Evolutionary conservation across 2,113 vertebrate species (phyloP), one percentile per base, ranked within the genome.

Genomic region (Bos javanicus): DNA sequence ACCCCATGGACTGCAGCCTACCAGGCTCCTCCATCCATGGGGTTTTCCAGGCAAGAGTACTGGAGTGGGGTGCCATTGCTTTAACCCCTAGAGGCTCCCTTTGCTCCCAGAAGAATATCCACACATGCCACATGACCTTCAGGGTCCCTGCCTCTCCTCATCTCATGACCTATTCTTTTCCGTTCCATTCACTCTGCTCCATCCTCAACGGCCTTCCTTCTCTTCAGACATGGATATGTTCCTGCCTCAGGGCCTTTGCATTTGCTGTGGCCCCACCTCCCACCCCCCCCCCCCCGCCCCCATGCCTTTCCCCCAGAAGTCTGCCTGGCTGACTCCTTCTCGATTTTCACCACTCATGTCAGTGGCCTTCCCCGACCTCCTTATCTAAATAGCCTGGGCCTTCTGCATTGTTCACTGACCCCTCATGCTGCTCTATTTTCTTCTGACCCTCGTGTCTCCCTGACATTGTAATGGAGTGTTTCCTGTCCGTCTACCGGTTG

Each of bases 361-460:
- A 28, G 9, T 2, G 4, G 74, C 59, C 48, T 54, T 88, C 85
- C 50, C 39, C 2, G 33, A 28, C 16, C 60, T 59, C 87, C 60
- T 57, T 25, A 23, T 30, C 60, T 3, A 25, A 83, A 12, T 7
- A 59, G 78, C 25, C 25, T 8, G 60, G 60, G 57, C 78, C 52
- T 33, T 33, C 26, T 28, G 14, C 21, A 0, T 5, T 9, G 3
- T 4, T 30, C 2, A 1, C 30, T 21, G 59, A 3, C 7, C 60
- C 25, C 67, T 30, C 48, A 0, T 15, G n/a, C 50, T 50, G 67
- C 60, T 57, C 10, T 33, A 14, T 54, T 54, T 84, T 43, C 60
- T 52, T 39, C 83, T 14, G 56, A 46, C 14, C 52, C 39, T 43
- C 2, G 0, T n/a, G 48, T 54, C 48, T 94, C 46, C 48, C 19